A percentile compares a stretch with the other conserved stretches of the same genome.
Conservation (phyloP, 2,888 invertebrate genomes). For the Seira musarum region DNA sequence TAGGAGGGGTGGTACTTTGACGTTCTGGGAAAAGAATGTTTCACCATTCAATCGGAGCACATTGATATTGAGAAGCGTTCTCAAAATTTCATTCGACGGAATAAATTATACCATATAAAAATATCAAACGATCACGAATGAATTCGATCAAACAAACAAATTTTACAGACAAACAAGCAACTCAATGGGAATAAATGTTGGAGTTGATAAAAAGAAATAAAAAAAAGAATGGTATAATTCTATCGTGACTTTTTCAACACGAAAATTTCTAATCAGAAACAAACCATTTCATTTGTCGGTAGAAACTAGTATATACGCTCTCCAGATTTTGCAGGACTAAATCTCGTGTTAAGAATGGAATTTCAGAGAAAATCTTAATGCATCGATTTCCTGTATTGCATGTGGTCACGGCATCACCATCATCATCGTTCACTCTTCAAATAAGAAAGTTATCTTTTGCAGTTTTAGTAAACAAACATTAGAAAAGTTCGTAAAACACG, state of each 20-base stretch:
- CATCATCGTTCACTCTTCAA: no score
- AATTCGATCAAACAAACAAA: constrained; percentile 15
- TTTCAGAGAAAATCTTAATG: background rate
- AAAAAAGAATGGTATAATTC: no score
- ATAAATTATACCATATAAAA: constrained; percentile 37
- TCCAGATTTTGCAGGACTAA: background rate
- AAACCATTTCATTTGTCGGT: background rate
- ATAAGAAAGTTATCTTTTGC: background rate
- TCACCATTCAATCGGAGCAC: no score
- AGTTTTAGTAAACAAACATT: background rate
- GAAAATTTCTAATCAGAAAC: constrained; percentile 7
- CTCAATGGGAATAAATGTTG: background rate
- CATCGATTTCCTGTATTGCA: background rate
- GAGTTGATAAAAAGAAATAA: no score
- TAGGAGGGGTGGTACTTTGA: background rate
- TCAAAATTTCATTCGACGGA: constrained; percentile 37
- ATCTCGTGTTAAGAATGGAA: background rate
- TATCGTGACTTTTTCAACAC: constrained; percentile 19
- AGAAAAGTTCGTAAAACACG: no score
- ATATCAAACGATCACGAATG: constrained; percentile 32
- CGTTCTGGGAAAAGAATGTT: constrained; percentile 25
- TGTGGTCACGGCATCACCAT: background rate
- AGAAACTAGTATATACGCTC: background rate
- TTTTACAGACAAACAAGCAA: no score
- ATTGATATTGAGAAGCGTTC: no score